These are phyloP conservation scores for Epinephelus lanceolatus DNA, from an alignment of 2,113 vertebrate species.

Conservation along the genomic window DNA sequence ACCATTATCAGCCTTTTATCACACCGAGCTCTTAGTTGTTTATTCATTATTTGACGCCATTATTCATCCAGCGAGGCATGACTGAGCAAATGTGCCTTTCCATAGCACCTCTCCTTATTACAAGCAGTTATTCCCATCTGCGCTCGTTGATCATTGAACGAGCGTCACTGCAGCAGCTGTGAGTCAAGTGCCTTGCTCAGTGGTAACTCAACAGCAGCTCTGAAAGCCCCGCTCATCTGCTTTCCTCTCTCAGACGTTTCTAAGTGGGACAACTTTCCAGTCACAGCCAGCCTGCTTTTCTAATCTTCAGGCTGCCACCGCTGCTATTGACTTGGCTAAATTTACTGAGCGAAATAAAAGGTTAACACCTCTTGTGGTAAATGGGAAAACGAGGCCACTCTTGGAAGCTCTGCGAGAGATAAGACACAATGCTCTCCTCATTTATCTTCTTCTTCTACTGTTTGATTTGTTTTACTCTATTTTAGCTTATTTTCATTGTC, in stretches of 20 bases:
- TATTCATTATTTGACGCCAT: constrained; percentile 21
- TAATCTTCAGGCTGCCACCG: constrained; percentile 54
- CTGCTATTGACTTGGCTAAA: constrained; percentile 63
- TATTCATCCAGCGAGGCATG: background rate
- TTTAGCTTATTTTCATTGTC: background rate
- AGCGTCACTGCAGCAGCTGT: background rate
- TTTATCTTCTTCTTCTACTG: constrained; percentile 22
- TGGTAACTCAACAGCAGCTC: background rate
- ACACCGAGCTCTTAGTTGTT: background rate
- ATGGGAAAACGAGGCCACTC: constrained; percentile 48
- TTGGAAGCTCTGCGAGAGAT: constrained; percentile 37
- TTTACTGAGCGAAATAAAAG: constrained; percentile 67
- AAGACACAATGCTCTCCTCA: constrained; percentile 41
- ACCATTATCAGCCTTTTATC: constrained; percentile 7
- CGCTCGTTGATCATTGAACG: background rate
- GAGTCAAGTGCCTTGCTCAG: background rate
- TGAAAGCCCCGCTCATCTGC: background rate
- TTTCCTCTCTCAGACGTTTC: constrained; percentile 31
- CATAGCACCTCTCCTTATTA: background rate
- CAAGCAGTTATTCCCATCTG: background rate
- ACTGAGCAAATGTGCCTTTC: background rate
- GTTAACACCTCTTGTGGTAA: constrained; percentile 56
- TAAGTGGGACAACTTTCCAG: constrained; percentile 55
- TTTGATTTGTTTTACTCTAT: background rate
- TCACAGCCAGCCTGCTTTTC: constrained; percentile 31